Base-by-base conservation (phyloP, 2,888 invertebrate genomes). In the Agonum fuliginosum region DNA sequence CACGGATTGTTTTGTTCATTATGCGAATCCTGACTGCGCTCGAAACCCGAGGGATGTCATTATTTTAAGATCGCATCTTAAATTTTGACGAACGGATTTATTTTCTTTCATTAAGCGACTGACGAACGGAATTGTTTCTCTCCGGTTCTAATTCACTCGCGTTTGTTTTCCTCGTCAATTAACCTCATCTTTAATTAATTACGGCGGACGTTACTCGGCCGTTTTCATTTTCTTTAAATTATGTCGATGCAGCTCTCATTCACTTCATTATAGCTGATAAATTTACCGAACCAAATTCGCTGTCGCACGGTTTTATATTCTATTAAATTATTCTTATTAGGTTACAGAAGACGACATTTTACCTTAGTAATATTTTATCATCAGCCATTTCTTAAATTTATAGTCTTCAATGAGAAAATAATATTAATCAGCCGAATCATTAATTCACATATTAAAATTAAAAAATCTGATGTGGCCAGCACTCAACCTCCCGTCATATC, bases 171-270 rank as follows among this genome's bases (percentile, higher is more conserved):
- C 17, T n/a, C 51, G 30, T 71, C 51, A 71, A 71, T 71, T 51
- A 71, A 71, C 71, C 34, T 71, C 71, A 71, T 71, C 51, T 46
- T 70, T 71, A 51, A 71, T 71, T 71, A 71, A 71, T 51, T 71
- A 71, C 27, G 41, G 41, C 67, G 14, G 67, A 41, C 41, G 22
- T 27, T 27, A 8, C 58, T 17, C 20, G 41, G 14, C 30, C 65
- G 65, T 67, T 67, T 67, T 67, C 37, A 67, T 67, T 67, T 67
- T 41, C 67, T 67, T 67, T 67, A 62, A 58, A 30, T 62, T 62
- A 67, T 67, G 41, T 41, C 67, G 10, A 67, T 41, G 41, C 20
- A 67, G 67, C 67, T 62, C 62, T 30, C 62, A 62, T 17, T 62
- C 17, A 30, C 62, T 62, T 62, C 65, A 41, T 67, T 67, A 37